Evolutionary conservation across 2,797 vertebrate species (phyloP), one percentile per base, ranked within the genome.

Genomic region (Chiroxiphia lanceolata): DNA sequence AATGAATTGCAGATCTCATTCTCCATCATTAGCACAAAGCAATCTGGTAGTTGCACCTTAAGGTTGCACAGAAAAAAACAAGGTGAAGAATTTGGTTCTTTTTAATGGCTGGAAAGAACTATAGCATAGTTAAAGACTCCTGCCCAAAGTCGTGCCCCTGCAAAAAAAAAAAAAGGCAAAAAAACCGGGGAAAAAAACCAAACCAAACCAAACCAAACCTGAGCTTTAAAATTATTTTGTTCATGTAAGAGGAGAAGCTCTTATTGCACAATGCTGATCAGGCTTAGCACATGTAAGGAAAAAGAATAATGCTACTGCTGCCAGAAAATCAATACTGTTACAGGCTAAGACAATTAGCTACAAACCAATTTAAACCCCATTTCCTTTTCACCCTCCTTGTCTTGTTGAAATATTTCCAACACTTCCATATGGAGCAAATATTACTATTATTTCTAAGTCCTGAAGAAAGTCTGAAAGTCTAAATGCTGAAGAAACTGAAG

Each of bases 261-360:
- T 68, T 81, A 71, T 33, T 60, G 44, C 72, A 86, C 56, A 81
- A 68, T 25, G 40, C 54, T 91, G 87, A 92, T 67, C 6, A 3
- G 69, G 27, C 53, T 93, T 69, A 89, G 72, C 75, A 82, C 68
- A 75, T 3, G 22, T 61, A 92, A 85, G 57, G 36, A 95, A 60
- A 90, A 93, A 95, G 87, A 95, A 91, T 82, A 94, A 78, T 27
- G 94, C 68, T 85, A 69, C 61, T 61, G 50, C 82, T 92, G 78
- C 87, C 82, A 89, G 76, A 91, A 91, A 94, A 96, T 96, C 94
- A 93, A 96, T 95, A 91, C 61, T 56, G n/a, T 93, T 92, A 95
- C 47, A 91, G 89, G 47, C 83, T 86, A 92, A 27, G n/a, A 94
- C 91, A 94, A 97, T 95, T 94, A 96, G 90, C 79, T 75, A 93